Percentiles rank a stretch among this genome's conserved stretches.
phyloP scores from a whole-genome alignment of 2,113 vertebrate species.

The Sander vitreus region DNA sequence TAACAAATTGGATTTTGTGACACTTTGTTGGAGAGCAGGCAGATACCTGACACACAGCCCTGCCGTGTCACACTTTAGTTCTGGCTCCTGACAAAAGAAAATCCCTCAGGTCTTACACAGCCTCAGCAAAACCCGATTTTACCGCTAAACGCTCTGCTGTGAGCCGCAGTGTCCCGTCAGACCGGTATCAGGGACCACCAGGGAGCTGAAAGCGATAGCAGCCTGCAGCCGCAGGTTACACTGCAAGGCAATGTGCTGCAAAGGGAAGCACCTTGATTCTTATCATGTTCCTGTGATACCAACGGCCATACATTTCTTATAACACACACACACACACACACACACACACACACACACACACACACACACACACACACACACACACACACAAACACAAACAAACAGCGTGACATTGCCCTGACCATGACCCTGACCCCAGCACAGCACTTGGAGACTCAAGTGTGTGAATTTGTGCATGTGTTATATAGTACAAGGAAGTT shows the following conservation, averaged over 20 bases:
- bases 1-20: slow-evolving; percentile 24
- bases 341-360: slow-evolving; percentile 20
- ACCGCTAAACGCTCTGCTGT: slow-evolving; percentile 46
- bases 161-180: slow-evolving; percentile 8
- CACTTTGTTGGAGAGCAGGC: slow-evolving; percentile 2
- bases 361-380: slow-evolving; percentile 20
- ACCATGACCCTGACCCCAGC: slow-evolving; percentile 18
- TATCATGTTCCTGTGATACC: slow-evolving; percentile 55
- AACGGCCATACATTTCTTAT: slow-evolving; percentile 44
- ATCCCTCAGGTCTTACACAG: slow-evolving; percentile 34
- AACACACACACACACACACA: slow-evolving; percentile 11
- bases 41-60: slow-evolving; percentile 16
- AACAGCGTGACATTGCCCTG: too few species aligned
- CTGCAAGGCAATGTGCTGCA: slow-evolving; percentile 16
- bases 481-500: not conserved
- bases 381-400: slow-evolving; percentile 8
- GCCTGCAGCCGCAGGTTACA: slow-evolving; percentile 8
- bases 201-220: slow-evolving; percentile 17
- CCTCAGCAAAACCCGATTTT: slow-evolving; percentile 43
- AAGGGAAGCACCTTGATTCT: slow-evolving; percentile 34
- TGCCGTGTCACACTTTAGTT: slow-evolving; percentile 27
- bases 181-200: not conserved
- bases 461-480: slow-evolving; percentile 1
- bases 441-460: not conserved
- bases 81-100: slow-evolving; percentile 38